Evolutionary conservation across 2,888 invertebrate species (phyloP).

Genomic region (Nomada lathburiana): DNA sequence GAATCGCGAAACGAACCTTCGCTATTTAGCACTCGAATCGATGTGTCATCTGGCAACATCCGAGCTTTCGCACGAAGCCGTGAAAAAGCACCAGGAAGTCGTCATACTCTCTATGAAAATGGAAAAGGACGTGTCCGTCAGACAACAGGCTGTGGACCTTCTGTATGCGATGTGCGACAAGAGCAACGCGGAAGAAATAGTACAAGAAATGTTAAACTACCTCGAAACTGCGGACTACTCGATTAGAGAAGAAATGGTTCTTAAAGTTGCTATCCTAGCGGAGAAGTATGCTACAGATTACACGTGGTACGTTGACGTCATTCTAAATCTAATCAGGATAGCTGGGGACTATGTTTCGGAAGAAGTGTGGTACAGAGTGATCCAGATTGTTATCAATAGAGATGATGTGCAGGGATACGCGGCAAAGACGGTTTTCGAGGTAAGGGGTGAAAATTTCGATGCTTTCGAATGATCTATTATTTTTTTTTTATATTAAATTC

Average conservation of each 20-base stretch:
- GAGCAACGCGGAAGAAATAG: slow-evolving; percentile 99
- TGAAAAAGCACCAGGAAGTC: slow-evolving; percentile 99
- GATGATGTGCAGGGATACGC: slow-evolving; percentile 99
- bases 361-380: slow-evolving; percentile 99
- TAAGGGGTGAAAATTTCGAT: slow-evolving; percentile 73
- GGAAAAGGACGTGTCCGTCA: slow-evolving; percentile 99
- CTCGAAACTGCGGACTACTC: slow-evolving; percentile 99
- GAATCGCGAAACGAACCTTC: slow-evolving; percentile 98
- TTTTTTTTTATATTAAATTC: slow-evolving; percentile 7
- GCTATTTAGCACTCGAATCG: slow-evolving; percentile 98
- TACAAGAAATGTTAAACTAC: slow-evolving; percentile 99
- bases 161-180: slow-evolving; percentile 99
- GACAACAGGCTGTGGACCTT: slow-evolving; percentile 98
- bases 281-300: slow-evolving; percentile 99
- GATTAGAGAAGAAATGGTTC: slow-evolving; percentile 99
- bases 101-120: slow-evolving; percentile 99
- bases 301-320: slow-evolving; percentile 99
- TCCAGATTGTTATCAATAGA: slow-evolving; percentile 99
- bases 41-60: slow-evolving; percentile 99
- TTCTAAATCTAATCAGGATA: slow-evolving; percentile 98
- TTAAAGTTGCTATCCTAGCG: slow-evolving; percentile 99
- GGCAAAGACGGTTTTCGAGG: slow-evolving; percentile 99
- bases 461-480: not conserved
- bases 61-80: slow-evolving; percentile 99
- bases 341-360: slow-evolving; percentile 99